Percentiles rank a stretch among this genome's conserved stretches.
phyloP scores from a whole-genome alignment of 2,113 vertebrate species.

The Psephotus haematonotus region DNA sequence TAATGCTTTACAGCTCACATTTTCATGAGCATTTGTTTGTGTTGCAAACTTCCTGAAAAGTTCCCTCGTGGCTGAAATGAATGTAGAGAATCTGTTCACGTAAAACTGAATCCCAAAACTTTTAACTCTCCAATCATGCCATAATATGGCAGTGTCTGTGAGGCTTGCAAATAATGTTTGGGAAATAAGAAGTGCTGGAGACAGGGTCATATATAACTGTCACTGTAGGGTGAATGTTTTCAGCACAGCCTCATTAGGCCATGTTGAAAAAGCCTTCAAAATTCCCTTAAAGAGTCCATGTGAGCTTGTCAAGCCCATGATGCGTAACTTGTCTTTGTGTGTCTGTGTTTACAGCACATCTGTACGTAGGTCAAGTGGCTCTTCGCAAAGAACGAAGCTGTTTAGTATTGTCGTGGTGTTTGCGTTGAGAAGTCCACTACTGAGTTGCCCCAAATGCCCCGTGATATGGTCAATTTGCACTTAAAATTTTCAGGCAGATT shows the following conservation, averaged over 20 bases:
- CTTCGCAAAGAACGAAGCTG: neutral
- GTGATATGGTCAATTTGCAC: neutral
- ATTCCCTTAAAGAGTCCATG: neutral
- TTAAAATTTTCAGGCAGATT: neutral
- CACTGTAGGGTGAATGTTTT: neutral
- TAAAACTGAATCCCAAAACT: neutral
- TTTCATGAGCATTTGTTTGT: neutral
- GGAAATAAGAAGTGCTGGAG: neutral
- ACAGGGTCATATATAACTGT: neutral
- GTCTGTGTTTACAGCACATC: neutral
- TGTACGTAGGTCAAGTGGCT: neutral
- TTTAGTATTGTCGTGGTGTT: neutral
- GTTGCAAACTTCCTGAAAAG: neutral
- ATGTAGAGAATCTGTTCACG: neutral
- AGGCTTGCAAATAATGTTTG: neutral
- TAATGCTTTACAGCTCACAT: neutral
- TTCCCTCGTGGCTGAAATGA: neutral
- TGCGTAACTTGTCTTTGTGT: neutral
- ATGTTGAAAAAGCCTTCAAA: neutral
- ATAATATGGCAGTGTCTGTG: neutral
- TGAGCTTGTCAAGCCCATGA: neutral
- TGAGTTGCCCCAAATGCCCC: neutral
- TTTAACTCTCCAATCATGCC: neutral
- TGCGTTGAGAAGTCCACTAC: neutral
- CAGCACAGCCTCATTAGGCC: neutral